Evolutionary conservation across 2,113 vertebrate species (phyloP), one percentile per base, ranked within the genome.

Genomic region (Nerophis ophidion): DNA sequence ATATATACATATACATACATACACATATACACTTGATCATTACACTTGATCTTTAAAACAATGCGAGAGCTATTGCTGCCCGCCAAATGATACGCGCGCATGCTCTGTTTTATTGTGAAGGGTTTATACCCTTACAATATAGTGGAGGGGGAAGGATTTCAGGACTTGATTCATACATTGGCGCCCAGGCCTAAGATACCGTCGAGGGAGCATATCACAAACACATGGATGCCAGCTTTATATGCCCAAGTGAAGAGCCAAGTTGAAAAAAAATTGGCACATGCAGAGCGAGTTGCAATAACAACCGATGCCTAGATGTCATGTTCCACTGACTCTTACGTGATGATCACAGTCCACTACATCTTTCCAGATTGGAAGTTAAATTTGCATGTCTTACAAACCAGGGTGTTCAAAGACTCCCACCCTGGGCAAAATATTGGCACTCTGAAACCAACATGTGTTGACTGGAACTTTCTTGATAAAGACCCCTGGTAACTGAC

Each of bases 381-480:
- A 33, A 13, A 52, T 9, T 4, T 19, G 12, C 33, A 52, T 51
- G 8, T 51, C 5, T 51, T 51, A 33, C 17, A 51, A 17, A 51
- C 8, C 17, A 10, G 11, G 49, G 17, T 51, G 17, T 33, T 51
- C 17, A 51, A 50, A 50, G 48, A n/a, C 5, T 50, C 16, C 15
- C 48, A 26, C 49, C 6, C 16, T 10, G 50, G 26, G 50, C 34
- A 12, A 19, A 52, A 33, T 12, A 52, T 11, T 5, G 19, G 51
- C 34, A 1, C 51, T 34, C 51, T 34, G 51, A 53, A 53, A 13
- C 51, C 17, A 9, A 6, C 15, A 50, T 50, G 48, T 5, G 6
- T 50, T 16, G 48, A 19, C n/a, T 50, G 48, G 48, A 50, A 50
- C 48, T n/a, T 50, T 50, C 7, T 33, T 53, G 51, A 53, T 6